Conservation (phyloP, 1,140 invertebrate species). For the Scaptomyza hsui region DNA sequence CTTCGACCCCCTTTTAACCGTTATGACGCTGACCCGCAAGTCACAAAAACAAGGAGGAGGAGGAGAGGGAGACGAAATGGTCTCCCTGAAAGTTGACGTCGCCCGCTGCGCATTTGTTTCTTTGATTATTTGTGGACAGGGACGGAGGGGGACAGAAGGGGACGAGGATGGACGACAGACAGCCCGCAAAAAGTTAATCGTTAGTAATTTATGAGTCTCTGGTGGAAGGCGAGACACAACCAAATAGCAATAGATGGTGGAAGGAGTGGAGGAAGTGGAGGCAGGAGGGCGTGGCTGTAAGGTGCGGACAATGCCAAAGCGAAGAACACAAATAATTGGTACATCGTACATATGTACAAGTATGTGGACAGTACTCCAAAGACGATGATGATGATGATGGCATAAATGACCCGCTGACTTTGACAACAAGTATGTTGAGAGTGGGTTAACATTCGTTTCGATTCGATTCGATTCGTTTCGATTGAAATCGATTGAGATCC, state of each 20-base stretch:
- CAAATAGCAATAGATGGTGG: conserved; percentile 2
- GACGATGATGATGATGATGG: conserved; percentile 27
- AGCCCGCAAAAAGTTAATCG: conserved; percentile 67
- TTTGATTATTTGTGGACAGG: conserved; percentile 48
- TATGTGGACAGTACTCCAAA: background rate
- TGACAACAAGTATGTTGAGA: conserved; percentile 43
- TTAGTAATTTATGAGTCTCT: conserved; percentile 71
- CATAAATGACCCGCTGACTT: conserved; percentile 56
- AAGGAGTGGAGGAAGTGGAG: background rate
- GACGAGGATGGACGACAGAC: background rate
- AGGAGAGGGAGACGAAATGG: background rate
- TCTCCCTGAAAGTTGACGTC: conserved; percentile 8
- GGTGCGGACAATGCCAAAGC: conserved; percentile 37
- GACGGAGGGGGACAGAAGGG: too few species aligned
- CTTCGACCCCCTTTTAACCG: conserved; percentile 28
- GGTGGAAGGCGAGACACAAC: conserved; percentile 21
- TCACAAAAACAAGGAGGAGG: background rate
- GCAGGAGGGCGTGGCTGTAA: conserved; percentile 16
- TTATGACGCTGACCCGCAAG: conserved; percentile 38
- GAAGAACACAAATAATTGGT: conserved; percentile 50
- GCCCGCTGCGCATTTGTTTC: conserved; percentile 51
- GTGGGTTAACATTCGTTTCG: conserved; percentile 9
- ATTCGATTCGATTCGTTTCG: conserved; percentile 21
- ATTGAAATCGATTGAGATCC: conserved; percentile 30
- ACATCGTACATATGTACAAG: background rate